phyloP scores from a whole-genome alignment of 2,113 vertebrate genomes.

The Rhea americana region DNA sequence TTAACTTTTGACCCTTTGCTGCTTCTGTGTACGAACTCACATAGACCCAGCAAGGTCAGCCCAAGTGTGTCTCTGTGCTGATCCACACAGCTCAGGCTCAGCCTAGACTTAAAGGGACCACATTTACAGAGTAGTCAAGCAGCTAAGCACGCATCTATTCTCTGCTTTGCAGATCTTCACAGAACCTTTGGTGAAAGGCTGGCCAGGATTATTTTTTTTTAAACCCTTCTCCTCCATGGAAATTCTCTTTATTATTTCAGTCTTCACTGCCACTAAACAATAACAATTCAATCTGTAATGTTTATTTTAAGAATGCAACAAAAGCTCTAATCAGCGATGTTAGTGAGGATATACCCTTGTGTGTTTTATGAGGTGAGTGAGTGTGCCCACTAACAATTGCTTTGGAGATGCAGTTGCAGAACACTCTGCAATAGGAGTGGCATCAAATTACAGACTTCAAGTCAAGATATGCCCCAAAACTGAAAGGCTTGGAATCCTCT shows the following conservation, averaged over 20 bases:
- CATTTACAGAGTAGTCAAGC: not conserved
- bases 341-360: not conserved
- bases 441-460: not conserved
- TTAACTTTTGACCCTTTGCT: not conserved
- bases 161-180: not conserved
- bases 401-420: not conserved
- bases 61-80: not conserved
- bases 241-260: not conserved
- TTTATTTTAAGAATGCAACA: not conserved
- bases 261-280: not conserved
- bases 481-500: not conserved
- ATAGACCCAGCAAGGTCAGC: not conserved
- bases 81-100: accelerated
- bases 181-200: not conserved
- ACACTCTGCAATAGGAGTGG: not conserved
- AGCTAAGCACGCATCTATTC: not conserved
- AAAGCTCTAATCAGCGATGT: not conserved
- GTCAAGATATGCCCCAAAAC: not conserved
- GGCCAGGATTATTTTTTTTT: not conserved
- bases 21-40: accelerated
- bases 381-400: not conserved
- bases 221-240: not conserved
- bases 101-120: not conserved
- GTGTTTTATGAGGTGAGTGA: not conserved
- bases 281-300: not conserved